Percentiles rank a stretch among this genome's conserved stretches.
Conservation (phyloP, 2,888 invertebrate genomes). For the Rhagophthalmus giganteus region DNA sequence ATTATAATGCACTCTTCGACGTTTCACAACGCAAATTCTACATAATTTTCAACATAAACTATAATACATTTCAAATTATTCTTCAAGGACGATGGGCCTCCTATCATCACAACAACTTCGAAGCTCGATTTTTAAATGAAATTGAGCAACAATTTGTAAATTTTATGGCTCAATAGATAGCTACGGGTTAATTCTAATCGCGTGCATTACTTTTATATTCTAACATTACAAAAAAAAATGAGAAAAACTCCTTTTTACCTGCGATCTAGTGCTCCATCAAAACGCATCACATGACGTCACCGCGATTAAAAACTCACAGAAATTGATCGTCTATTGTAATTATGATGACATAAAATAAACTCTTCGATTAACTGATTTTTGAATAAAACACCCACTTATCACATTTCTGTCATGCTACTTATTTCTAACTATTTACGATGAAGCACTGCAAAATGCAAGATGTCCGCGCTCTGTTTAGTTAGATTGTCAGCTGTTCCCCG, state of each 20-base stretch:
- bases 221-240: slow-evolving; percentile 15
- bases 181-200: not conserved
- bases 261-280: slow-evolving; percentile 48
- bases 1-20: slow-evolving; percentile 26
- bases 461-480: slow-evolving; percentile 50
- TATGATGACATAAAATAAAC: slow-evolving; percentile 40
- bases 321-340: slow-evolving; percentile 39
- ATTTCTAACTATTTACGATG: slow-evolving; percentile 39
- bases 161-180: not conserved
- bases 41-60: slow-evolving; percentile 19
- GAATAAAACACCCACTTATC: slow-evolving; percentile 41
- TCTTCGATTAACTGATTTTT: slow-evolving; percentile 36
- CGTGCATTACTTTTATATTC: not conserved
- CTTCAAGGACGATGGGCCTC: slow-evolving; percentile 28
- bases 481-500: slow-evolving; percentile 55
- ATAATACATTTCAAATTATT: slow-evolving; percentile 24
- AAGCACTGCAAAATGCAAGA: slow-evolving; percentile 48
- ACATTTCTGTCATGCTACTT: slow-evolving; percentile 52
- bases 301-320: slow-evolving; percentile 46
- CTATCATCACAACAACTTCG: slow-evolving; percentile 7
- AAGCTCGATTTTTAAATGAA: slow-evolving; percentile 25
- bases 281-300: slow-evolving; percentile 57
- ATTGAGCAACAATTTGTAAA: slow-evolving; percentile 6
- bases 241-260: slow-evolving; percentile 49
- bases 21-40: not conserved